phyloP scores from a whole-genome alignment of 92 coral and sea anemone genomes.

The Porites cylindrica region DNA sequence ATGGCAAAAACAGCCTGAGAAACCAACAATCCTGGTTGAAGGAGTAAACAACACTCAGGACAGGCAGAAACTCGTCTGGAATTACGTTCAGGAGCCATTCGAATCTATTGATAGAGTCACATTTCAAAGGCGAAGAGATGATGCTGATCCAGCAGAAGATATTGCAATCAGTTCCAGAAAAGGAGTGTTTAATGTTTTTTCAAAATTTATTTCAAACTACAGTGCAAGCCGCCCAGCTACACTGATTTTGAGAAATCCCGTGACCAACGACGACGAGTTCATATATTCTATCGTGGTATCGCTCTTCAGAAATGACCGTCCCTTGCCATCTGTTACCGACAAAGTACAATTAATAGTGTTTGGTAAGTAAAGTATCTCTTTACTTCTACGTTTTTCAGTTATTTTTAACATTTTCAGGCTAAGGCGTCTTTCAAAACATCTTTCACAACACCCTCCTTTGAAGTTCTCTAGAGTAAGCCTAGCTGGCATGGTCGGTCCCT shows the following conservation, averaged over 20 bases:
- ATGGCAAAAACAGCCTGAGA: background rate
- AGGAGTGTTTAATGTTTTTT: background rate
- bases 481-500: too few relatives aligned
- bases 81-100: background rate
- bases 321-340: background rate
- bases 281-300: background rate
- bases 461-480: too few relatives aligned
- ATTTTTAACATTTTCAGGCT: too few relatives aligned
- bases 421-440: too few relatives aligned
- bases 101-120: background rate
- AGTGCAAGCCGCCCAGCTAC: background rate
- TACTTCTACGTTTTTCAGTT: background rate
- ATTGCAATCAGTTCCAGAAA: fast-evolving
- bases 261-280: background rate
- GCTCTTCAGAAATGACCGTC: background rate
- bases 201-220: background rate
- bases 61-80: background rate
- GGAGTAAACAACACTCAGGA: background rate
- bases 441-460: too few relatives aligned
- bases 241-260: background rate
- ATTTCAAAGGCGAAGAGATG: background rate
- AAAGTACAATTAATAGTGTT: background rate
- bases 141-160: background rate
- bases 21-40: background rate
- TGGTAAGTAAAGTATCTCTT: background rate